phyloP scores from a whole-genome alignment of 2,113 vertebrate genomes.

The Ceuthmochares aereus region DNA sequence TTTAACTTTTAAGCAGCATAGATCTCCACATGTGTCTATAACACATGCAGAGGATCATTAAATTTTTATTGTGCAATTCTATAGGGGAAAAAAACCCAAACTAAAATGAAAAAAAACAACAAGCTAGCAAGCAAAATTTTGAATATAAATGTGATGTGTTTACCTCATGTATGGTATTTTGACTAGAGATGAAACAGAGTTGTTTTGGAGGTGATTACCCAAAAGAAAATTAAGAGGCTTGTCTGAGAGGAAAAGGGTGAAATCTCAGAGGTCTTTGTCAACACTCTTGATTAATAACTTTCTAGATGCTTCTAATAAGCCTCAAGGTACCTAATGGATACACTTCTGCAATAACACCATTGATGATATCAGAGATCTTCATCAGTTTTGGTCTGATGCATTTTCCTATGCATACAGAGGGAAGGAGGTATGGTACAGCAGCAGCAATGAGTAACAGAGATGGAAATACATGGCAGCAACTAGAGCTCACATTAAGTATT shows the following conservation, averaged over 20 bases:
- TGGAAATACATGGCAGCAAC: not conserved
- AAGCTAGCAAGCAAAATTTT: not conserved
- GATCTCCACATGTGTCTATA: not conserved
- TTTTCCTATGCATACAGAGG: not conserved
- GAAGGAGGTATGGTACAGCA: not conserved
- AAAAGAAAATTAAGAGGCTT: not conserved
- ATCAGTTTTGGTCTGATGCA: constrained; percentile 4
- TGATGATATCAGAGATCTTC: not conserved
- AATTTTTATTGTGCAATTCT: constrained; percentile 19
- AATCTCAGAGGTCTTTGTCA: not conserved
- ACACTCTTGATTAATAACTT: not conserved
- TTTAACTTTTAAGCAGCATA: not conserved
- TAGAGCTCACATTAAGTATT: not conserved
- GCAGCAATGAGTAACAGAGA: not conserved
- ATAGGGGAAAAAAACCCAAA: not conserved
- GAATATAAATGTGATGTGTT: not conserved
- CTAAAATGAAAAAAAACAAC: not conserved
- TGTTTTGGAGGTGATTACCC: not conserved
- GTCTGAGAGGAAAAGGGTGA: not conserved
- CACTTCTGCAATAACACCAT: not conserved
- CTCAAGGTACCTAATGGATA: not conserved
- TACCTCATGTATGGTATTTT: not conserved
- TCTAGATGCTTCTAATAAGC: constrained; percentile 2
- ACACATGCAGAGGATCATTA: constrained; percentile 31
- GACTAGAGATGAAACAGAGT: not conserved